Base-by-base conservation (phyloP, 2,888 invertebrate species). In the Microplitis manilae region DNA sequence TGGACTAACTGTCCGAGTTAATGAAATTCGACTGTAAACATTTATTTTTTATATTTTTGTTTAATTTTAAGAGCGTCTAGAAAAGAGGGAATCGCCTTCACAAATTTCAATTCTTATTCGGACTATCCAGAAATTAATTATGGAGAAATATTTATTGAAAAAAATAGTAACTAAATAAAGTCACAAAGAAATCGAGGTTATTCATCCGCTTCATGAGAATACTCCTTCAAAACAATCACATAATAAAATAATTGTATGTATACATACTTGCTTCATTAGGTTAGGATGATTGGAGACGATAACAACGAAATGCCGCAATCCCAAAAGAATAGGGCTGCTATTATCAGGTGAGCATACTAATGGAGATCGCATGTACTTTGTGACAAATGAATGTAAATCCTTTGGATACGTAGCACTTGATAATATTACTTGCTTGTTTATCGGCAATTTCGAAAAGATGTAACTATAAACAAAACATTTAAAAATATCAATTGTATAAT, bases 401-500 rank as follows among this genome's bases (percentile, higher is more conserved):
- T 94, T 93, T 15, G 96, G 94, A 90, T 96, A 98, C 13, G 99
- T 99, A 6, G 99, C 99, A 90, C 98, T 98, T 70, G 96, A 94
- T 76, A 97, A 96, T 79, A 99, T 93, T 17, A 97, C 94, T 92
- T 99, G 99, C 86, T 96, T 96, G 81, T 93, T 93, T 30, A 90
- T 88, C 1, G 96, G 96, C 79, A 98, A 90, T 68, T 91, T 89
- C 64, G 93, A 92, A 87, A 94, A 95, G 72, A 98, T 95, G 85
- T 92, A 93, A 84, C 93, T 94, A 87, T 72, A 91, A 90, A 74
- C 80, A 73, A 77, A 79, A 69, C 60, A 65, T 65, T 62, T 50
- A 0, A 30, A 30, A 30, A 30, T 30, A 30, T 30, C 30, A 30
- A 4, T 30, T 30, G 0, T 30, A 30, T 30, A 30, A 30, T 30